Base-by-base conservation (phyloP, 2,888 invertebrate genomes). In the Mechanitis mazaeus region DNA sequence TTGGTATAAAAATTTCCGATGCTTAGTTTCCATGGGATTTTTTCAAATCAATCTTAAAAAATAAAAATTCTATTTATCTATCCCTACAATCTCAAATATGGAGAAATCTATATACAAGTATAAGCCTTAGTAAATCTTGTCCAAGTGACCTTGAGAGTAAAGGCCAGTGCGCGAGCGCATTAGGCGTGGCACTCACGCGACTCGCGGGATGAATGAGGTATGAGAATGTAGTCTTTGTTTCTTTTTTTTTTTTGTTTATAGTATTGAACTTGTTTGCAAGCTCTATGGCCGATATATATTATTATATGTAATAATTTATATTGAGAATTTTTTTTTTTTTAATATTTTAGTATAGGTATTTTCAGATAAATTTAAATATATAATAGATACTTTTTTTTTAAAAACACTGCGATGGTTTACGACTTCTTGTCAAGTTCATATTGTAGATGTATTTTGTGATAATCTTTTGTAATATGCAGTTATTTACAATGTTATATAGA, bases 71-170 rank as follows among this genome's bases (percentile, higher is more conserved):
- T 50, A 50, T 31, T 9, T 31, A 11, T 31, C 20, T 20, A 20
- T 20, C 20, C 28, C 3, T 50, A 3, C 28, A n/a, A 50, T 31
- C 20, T 7, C 9, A 7, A 20, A 31, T 31, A 31, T n/a, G 6
- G 47, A 2, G 47, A 47, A 47, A 47, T 47, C 20, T 47, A 47
- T 31, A 50, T 33, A 45, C 11, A 35, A n/a, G 45, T 35, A 53
- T 31, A 56, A 64, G 45, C 59, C 55, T 59, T 72, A 69, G 76
- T 73, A 70, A 72, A 72, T 73, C 74, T 70, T 73, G 80, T 78
- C 85, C 84, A 78, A 84, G 81, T 81, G 87, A 83, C 87, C 88
- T 87, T 86, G 87, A 84, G 75, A 64, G 72, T 74, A 84, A 87
- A 87, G 87, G 87, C 86, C 77, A 59, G 70, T 69, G 78, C 72